Conservation (phyloP, 2,888 invertebrate genomes). For the Escarpia spicata region DNA sequence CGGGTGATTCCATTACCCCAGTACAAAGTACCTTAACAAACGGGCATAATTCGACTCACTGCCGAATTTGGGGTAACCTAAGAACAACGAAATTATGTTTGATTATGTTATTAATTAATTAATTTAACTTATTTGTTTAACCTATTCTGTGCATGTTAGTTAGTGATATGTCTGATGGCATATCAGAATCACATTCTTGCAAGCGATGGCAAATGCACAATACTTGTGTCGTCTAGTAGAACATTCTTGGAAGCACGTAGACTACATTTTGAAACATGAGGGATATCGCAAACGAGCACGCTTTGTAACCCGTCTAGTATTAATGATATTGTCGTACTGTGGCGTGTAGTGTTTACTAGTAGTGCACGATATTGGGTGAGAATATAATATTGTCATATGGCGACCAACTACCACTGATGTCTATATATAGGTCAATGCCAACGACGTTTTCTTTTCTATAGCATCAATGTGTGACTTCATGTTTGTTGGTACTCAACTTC, state of each 20-base stretch:
- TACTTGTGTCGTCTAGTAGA: background rate
- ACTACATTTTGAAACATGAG: background rate
- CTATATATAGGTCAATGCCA: too few relatives aligned
- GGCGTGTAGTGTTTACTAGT: background rate
- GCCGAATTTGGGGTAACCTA: background rate
- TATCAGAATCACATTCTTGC: background rate
- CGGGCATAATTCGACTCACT: background rate
- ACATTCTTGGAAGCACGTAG: background rate
- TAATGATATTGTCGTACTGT: background rate
- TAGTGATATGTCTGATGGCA: background rate
- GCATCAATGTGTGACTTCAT: background rate
- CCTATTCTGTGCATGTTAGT: background rate
- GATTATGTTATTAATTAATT: background rate
- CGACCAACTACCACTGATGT: too few relatives aligned
- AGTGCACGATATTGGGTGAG: background rate
- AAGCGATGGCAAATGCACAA: background rate
- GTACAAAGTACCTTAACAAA: background rate
- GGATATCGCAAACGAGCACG: background rate
- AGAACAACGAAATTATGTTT: background rate
- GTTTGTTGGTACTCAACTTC: background rate
- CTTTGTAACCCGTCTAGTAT: background rate
- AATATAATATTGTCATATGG: background rate
- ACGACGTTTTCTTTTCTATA: background rate
- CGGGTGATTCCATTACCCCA: background rate
- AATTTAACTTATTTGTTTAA: background rate